Evolutionary conservation across 92 coral and sea anemone species (phyloP).

Genomic region (Meandrina meandrites): DNA sequence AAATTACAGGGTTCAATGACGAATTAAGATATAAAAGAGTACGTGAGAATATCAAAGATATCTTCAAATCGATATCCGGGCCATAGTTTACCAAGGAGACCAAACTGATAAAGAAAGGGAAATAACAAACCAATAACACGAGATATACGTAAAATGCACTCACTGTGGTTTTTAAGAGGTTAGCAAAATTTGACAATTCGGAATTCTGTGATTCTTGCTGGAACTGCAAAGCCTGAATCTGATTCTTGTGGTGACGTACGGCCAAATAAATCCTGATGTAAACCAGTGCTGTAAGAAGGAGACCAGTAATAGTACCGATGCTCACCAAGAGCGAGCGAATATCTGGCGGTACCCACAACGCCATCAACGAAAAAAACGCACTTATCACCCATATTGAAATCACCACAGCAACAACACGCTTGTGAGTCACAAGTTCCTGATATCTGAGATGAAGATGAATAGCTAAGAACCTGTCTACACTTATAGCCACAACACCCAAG

Average conservation of each 20-base stretch:
- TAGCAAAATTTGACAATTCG: not conserved
- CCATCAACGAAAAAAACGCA: not conserved
- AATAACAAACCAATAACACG: not conserved
- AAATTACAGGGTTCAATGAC: not conserved
- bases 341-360: not conserved
- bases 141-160: not conserved
- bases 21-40: not conserved
- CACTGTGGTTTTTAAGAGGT: not conserved
- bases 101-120: not conserved
- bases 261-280: not conserved
- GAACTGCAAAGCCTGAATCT: not conserved
- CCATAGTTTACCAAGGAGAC: not conserved
- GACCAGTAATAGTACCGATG: not conserved
- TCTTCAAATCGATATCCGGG: not conserved
- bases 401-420: conserved; percentile 1
- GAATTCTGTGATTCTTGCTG: not conserved
- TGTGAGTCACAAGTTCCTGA: conserved; percentile 11
- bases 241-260: not conserved
- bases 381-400: not conserved
- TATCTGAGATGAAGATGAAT: conserved; percentile 20
- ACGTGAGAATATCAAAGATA: no score
- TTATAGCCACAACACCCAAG: not conserved
- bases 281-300: not conserved
- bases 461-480: conserved; percentile 5
- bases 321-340: not conserved